Evolutionary conservation across 2,888 invertebrate species (phyloP).

Genomic region (Lasioglossum marginatum): DNA sequence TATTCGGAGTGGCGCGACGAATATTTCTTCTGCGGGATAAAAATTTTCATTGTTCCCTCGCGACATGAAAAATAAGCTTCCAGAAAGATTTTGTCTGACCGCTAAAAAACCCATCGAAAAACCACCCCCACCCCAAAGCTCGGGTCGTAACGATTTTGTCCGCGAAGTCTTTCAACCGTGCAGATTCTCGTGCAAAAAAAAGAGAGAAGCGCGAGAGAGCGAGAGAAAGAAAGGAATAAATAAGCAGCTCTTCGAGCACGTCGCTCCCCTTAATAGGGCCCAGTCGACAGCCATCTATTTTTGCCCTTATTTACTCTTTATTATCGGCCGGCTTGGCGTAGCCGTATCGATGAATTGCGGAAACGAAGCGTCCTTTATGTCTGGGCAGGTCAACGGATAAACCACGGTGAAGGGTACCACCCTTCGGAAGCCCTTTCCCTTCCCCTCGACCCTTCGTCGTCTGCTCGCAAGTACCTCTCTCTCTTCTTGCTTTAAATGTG

Average conservation of each 20-base stretch:
- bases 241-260: slow-evolving; percentile 7
- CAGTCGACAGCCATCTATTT: slow-evolving; percentile 26
- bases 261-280: slow-evolving; percentile 10
- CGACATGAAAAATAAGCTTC: background rate
- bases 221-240: background rate
- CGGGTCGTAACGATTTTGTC: slow-evolving; percentile 7
- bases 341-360: slow-evolving; percentile 53
- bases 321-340: slow-evolving; percentile 49
- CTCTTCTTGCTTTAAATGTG: background rate
- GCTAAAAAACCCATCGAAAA: background rate
- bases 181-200: background rate
- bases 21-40: background rate
- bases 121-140: background rate
- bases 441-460: background rate
- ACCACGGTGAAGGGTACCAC: slow-evolving; percentile 4
- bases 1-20: background rate
- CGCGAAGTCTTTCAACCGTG: background rate
- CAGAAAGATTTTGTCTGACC: background rate
- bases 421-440: background rate
- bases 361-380: slow-evolving; percentile 52
- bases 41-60: background rate
- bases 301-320: slow-evolving; percentile 48
- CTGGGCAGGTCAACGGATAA: slow-evolving; percentile 25
- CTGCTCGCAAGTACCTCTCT: background rate
- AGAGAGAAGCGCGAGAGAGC: background rate